Conservation (phyloP, 2,797 vertebrate genomes). For the Remorina albescens region DNA sequence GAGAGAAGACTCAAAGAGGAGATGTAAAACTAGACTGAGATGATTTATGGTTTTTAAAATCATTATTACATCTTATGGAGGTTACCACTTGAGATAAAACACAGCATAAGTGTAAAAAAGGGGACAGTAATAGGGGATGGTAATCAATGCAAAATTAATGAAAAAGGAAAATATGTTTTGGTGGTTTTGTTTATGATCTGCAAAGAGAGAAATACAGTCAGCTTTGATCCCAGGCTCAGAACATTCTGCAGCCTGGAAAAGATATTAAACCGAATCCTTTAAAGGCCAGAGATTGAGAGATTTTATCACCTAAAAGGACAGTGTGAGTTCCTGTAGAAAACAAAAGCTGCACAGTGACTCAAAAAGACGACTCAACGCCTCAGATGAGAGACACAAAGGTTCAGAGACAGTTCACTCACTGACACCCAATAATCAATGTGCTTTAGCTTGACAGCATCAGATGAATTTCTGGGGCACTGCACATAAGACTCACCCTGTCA, state of each 20-base stretch:
- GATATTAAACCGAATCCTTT: conserved; percentile 47
- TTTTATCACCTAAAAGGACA: conserved; percentile 78
- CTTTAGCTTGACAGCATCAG: conserved; percentile 71
- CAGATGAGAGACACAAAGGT: conserved; percentile 68
- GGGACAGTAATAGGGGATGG: too few relatives aligned
- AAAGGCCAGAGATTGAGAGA: conserved; percentile 64
- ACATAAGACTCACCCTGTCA: conserved; percentile 53
- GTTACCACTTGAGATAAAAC: too few relatives aligned
- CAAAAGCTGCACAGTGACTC: conserved; percentile 56
- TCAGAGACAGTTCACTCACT: conserved; percentile 75
- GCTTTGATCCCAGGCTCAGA: conserved; percentile 62
- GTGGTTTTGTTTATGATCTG: not conserved
- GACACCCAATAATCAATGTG: conserved; percentile 81
- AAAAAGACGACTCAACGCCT: conserved; percentile 61
- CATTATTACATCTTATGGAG: too few relatives aligned
- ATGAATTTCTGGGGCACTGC: conserved; percentile 68
- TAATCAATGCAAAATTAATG: conserved; percentile 3
- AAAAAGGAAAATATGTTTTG: not conserved
- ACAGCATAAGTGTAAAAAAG: too few relatives aligned
- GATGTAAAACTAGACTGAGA: too few relatives aligned
- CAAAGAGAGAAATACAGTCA: not conserved
- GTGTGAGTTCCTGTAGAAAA: conserved; percentile 60
- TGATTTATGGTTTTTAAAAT: too few relatives aligned
- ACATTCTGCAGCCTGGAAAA: conserved; percentile 31
- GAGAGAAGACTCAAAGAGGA: too few relatives aligned